phyloP scores from a whole-genome alignment of 2,113 vertebrate species.

The Galeopterus variegatus region DNA sequence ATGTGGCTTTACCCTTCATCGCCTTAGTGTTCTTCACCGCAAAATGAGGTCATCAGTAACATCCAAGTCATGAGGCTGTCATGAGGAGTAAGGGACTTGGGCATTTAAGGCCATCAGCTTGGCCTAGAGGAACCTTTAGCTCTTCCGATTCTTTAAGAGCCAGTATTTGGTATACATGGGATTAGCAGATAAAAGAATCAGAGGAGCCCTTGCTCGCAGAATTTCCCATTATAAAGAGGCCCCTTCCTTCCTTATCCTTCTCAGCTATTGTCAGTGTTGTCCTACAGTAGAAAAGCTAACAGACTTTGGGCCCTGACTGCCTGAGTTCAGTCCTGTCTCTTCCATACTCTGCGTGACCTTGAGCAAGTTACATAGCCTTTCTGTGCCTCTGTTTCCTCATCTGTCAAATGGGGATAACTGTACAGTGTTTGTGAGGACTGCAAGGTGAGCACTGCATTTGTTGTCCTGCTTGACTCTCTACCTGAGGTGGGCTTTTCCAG shows the following conservation, averaged over 20 bases:
- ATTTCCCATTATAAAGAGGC: neutral
- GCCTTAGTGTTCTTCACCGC: neutral
- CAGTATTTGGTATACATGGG: neutral
- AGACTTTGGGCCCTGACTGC: neutral
- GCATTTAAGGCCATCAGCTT: neutral
- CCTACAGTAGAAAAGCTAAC: neutral
- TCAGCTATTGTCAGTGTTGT: neutral
- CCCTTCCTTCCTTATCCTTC: neutral
- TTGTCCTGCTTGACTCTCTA: neutral
- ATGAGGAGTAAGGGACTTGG: neutral
- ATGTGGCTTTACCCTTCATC: neutral
- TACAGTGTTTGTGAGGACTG: neutral
- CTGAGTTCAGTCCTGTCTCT: neutral
- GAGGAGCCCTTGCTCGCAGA: constrained; percentile 1
- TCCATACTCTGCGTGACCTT: neutral
- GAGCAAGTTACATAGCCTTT: neutral
- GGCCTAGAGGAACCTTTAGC: neutral
- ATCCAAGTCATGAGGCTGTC: neutral
- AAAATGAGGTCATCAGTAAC: neutral
- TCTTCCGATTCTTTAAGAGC: neutral
- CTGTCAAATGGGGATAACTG: neutral
- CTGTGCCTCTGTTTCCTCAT: neutral
- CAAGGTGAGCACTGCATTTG: neutral
- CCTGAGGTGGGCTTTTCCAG: neutral
- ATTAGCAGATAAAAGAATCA: neutral